These are phyloP conservation scores for Morone chrysops DNA, from an alignment of 2,113 vertebrate species.

Conservation along the genomic window DNA sequence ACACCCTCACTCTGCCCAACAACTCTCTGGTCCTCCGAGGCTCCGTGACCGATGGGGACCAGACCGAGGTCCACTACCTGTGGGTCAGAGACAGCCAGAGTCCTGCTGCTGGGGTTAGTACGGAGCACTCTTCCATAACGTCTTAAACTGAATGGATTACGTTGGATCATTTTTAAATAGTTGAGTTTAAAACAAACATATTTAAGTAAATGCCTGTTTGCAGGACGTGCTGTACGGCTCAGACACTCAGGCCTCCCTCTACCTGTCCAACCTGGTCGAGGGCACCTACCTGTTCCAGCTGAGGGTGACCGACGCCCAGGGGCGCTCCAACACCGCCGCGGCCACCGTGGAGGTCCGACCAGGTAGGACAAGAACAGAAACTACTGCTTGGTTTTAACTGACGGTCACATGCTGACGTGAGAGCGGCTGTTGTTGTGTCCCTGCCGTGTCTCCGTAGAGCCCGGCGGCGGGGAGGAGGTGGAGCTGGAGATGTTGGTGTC, in stretches of 20 bases:
- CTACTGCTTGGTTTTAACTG: not conserved
- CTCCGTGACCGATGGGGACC: constrained; percentile 88
- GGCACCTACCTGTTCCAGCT: constrained; percentile 91
- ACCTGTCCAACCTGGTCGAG: constrained; percentile 91
- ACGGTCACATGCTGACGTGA: too few relatives aligned
- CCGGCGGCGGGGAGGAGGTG: constrained; percentile 85
- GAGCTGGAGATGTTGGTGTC: constrained; percentile 92
- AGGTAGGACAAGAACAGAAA: constrained; percentile 76
- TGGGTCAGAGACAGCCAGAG: constrained; percentile 92
- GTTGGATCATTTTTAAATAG: too few relatives aligned
- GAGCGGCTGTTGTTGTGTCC: constrained; percentile 3
- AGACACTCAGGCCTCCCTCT: constrained; percentile 82
- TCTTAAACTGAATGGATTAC: too few relatives aligned
- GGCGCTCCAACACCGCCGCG: constrained; percentile 84
- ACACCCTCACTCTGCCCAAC: constrained; percentile 90
- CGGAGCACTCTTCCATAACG: too few relatives aligned
- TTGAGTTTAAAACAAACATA: not conserved
- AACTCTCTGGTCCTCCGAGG: constrained; percentile 90
- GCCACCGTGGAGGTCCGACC: constrained; percentile 91
- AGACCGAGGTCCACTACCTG: constrained; percentile 85
- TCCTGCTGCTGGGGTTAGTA: constrained; percentile 91
- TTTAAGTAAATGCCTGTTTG: not conserved
- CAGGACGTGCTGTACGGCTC: constrained; percentile 90
- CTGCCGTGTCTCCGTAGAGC: constrained; percentile 62
- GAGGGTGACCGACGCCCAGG: constrained; percentile 85